A percentile compares a stretch with the other conserved stretches of the same genome.
Conservation (phyloP, 2,113 vertebrate species). For the Carassius auratus region DNA sequence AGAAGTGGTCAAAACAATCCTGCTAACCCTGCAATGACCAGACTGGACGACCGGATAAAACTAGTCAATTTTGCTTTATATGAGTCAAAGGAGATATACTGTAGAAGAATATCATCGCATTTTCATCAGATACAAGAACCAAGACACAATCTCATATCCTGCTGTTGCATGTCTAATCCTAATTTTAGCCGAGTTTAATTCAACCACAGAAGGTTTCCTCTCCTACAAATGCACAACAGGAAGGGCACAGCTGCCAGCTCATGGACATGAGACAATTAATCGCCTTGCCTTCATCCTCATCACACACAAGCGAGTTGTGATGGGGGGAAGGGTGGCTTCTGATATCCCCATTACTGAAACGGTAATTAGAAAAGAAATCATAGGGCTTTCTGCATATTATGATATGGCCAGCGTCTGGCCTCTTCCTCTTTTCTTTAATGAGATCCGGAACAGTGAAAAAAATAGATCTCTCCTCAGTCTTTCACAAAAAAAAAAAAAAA, state of each 20-base stretch:
- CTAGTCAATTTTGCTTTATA: background rate
- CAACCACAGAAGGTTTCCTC: constrained; percentile 20
- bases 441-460: constrained; percentile 23
- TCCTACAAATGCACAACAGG: constrained; percentile 50
- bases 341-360: constrained; percentile 47
- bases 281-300: constrained; percentile 18
- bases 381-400: constrained; percentile 47
- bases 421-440: constrained; percentile 46
- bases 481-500: background rate
- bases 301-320: background rate
- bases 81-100: background rate
- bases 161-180: constrained; percentile 6
- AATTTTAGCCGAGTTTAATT: constrained; percentile 13
- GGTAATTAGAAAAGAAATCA: constrained; percentile 51
- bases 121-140: background rate
- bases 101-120: background rate
- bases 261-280: constrained; percentile 46
- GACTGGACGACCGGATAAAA: background rate
- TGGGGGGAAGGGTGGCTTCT: constrained; percentile 21
- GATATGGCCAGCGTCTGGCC: constrained; percentile 26
- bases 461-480: background rate
- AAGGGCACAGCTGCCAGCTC: constrained; percentile 32
- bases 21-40: too few species aligned
- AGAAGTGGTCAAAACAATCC: too few species aligned
- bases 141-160: background rate